Evolutionary conservation across 2,888 invertebrate genomes (phyloP).

Genomic region (Sisyra nigra): DNA sequence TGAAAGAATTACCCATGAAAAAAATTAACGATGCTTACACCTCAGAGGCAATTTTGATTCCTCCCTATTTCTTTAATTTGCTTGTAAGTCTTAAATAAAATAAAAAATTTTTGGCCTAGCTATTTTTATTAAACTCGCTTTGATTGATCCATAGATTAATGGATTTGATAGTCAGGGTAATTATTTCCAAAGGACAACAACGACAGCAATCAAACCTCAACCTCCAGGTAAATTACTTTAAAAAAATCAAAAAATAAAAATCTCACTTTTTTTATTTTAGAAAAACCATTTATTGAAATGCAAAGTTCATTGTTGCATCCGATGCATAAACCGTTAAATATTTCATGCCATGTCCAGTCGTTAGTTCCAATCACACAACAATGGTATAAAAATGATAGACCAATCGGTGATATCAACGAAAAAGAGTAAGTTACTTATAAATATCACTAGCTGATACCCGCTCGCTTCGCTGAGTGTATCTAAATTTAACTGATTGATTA

Average conservation of each 20-base stretch:
- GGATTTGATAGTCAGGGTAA: slow-evolving; percentile 44
- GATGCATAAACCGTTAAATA: slow-evolving; percentile 30
- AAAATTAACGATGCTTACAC: slow-evolving; percentile 15
- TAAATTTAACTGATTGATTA: too few species aligned
- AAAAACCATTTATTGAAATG: slow-evolving; percentile 12
- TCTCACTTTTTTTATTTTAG: too few species aligned
- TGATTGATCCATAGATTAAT: too few species aligned
- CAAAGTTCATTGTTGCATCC: slow-evolving; percentile 14
- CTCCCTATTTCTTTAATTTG: slow-evolving; percentile 47
- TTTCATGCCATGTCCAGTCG: slow-evolving; percentile 44
- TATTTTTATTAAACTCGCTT: too few species aligned
- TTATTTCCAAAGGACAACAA: slow-evolving; percentile 41
- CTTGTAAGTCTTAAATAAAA: slow-evolving; percentile 30
- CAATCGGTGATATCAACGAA: slow-evolving; percentile 9
- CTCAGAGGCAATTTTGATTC: slow-evolving; percentile 44
- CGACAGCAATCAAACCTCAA: slow-evolving; percentile 47
- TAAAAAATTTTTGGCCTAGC: background rate
- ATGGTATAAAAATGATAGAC: slow-evolving; percentile 30
- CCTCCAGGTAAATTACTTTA: slow-evolving; percentile 28
- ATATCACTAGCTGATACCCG: too few species aligned
- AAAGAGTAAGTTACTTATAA: slow-evolving; percentile 13
- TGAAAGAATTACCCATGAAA: slow-evolving; percentile 11
- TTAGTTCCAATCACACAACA: slow-evolving; percentile 39
- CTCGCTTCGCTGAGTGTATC: too few species aligned
- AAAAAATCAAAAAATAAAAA: background rate